Evolutionary conservation across 2,797 vertebrate genomes (phyloP), one percentile per base, ranked within the genome.

Genomic region (Decapterus maruadsi): DNA sequence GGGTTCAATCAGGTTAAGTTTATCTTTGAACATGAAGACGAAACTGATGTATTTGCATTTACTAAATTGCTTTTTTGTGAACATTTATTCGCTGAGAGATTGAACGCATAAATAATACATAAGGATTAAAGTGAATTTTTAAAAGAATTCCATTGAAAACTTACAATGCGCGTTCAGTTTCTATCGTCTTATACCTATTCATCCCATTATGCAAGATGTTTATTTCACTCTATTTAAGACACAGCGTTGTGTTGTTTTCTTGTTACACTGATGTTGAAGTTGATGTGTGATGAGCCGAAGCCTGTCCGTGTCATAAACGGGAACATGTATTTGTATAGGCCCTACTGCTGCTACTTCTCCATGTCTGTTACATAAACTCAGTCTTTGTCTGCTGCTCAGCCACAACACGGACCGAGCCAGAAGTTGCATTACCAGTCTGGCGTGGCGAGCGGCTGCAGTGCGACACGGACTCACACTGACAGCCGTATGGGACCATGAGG

Each of bases 401-500:
- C 87, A 64, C 84, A 63, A 73, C 82, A 66, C 38, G 31, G 72
- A 82, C 60, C 84, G 6, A 71, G 90, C 90, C 91, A 91, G 85
- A 88, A 92, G 93, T 92, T 89, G 89, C 78, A 78, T 90, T 67
- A 85, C 64, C 84, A 83, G 80, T 64, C 80, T 79, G 90, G 81
- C 71, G 7, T 55, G 81, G 84, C 57, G 80, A 67, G 74, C 56
- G 82, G 76, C 85, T 75, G 88, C 84, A 73, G 80, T 68, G 83
- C 68, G 81, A 91, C 75, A 63, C 60, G 75, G 90, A 88, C 84
- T 77, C 89, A 82, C 87, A 81, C 81, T 90, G 93, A 90, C 92
- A 94, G 88, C 91, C 93, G 87, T 81, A 65, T 82, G 93, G 91
- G 92, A 93, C 90, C 82, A 67, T 72, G 26, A 26, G 26, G 26